Evolutionary conservation across 1,140 invertebrate genomes (phyloP), one percentile per base, ranked within the genome.

Genomic region (Papilio aristodemus): DNA sequence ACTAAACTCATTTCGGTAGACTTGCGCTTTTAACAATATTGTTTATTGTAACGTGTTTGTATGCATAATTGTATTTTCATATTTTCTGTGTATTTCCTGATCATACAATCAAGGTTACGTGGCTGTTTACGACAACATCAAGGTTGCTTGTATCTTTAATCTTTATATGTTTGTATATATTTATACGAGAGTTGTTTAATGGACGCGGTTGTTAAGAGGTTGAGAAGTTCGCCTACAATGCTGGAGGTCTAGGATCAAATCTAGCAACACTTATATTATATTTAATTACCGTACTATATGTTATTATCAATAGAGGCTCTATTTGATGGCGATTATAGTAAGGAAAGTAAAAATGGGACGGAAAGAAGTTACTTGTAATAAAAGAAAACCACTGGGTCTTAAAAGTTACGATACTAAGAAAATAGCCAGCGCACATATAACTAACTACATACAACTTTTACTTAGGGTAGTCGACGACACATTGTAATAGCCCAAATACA

Each of bases 101-200:
- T 54, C 43, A 46, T 46, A 4, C 43, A 25, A 22, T 22, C 46
- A 54, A 54, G 46, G 46, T 54, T 54, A 54, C 19, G 19, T 54
- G 19, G 9, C 46, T 54, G 46, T 54, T 54, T 54, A 54, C 46
- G 46, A 54, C 46, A 54, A 54, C 46, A 22, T 54, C 46, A 54
- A 54, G 46, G 46, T 54, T 54, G 46, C 19, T 54, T 54, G 46
- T 54, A 54, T 54, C 46, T 54, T 54, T 54, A 54, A 54, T 54
- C 46, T 54, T 54, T 54, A 32, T 32, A 54, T 54, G 46, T 54
- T 54, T 54, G 43, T 54, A 25, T 11, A 54, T 54, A 22, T 54
- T 54, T 19, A 46, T 46, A 54, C 22, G 46, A 54, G 22, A 54
- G 8, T 54, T 22, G 10, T 22, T 11, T 22, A 22, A 10, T 54